Base-by-base conservation (phyloP, 2,888 invertebrate species). In the Antheraea yamamai region DNA sequence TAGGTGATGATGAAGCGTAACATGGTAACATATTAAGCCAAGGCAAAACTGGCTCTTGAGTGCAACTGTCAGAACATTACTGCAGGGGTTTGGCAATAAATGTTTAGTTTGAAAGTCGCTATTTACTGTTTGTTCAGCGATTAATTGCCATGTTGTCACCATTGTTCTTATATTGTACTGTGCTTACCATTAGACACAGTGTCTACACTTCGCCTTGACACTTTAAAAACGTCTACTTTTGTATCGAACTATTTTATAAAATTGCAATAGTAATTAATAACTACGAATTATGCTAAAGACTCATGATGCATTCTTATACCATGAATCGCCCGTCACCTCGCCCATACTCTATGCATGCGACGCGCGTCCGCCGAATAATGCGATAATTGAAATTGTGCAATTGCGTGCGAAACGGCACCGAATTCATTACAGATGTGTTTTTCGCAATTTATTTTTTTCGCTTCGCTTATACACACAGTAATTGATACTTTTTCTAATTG, bases 361-460 rank as follows among this genome's bases (percentile, higher is more conserved):
- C 70, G 85, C 87, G 86, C 88, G 85, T 84, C 88, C 89, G 89
- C 84, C 80, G 89, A 91, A 92, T 95, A 95, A 95, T 95, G 91
- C 88, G 92, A 94, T 95, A 95, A 95, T 95, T 95, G 95, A 95
- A 95, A 95, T 93, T 93, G 94, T 95, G 95, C 94, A 95, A 95
- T 95, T 93, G 94, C 95, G 94, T 95, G 95, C 94, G 88, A 94
- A 93, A 91, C 90, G 87, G 85, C 89, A 82, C 90, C 91, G 90
- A 93, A 94, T 93, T 94, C 94, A 94, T 94, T 94, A 94, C 88
- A 83, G 85, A 83, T 87, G 86, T 88, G 88, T 92, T 66, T 88
- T 92, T 90, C 87, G 89, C 88, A 88, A 85, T 89, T 89, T 87
- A 84, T 85, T 87, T 85, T 75, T 75, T 73, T 75, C 55, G 64